phyloP scores from a whole-genome alignment of 2,888 invertebrate species.

The Oxyscelio sp. region DNA sequence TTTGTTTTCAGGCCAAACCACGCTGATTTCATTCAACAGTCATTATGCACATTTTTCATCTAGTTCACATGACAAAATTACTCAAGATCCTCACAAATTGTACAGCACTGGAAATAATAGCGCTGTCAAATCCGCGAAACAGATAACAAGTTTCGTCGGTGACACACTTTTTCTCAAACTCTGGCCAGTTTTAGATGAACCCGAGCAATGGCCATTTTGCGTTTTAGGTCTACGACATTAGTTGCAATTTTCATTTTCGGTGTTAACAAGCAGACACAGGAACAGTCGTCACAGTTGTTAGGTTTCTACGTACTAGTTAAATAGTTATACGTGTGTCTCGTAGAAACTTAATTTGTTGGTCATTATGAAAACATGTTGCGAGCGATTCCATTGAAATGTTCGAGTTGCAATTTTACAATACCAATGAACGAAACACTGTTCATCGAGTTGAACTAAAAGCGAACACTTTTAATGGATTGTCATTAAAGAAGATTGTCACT shows the following conservation, averaged over 20 bases:
- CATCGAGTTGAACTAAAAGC: not conserved
- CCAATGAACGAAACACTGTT: too few relatives aligned
- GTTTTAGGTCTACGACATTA: too few relatives aligned
- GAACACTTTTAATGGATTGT: not conserved
- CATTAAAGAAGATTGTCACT: too few relatives aligned
- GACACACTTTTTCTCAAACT: not conserved
- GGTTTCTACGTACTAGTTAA: constrained; percentile 6
- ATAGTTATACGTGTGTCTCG: constrained; percentile 40
- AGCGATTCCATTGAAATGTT: not conserved
- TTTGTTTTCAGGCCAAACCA: constrained; percentile 81
- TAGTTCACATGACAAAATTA: constrained; percentile 76
- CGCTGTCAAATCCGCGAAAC: not conserved
- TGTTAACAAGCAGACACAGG: not conserved
- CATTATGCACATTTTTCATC: constrained; percentile 15
- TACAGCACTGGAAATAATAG: constrained; percentile 17
- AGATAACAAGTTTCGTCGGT: constrained; percentile 4
- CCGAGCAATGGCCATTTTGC: not conserved
- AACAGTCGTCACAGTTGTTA: constrained; percentile 1
- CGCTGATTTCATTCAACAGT: constrained; percentile 78
- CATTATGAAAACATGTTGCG: not conserved
- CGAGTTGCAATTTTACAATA: not conserved
- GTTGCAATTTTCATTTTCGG: constrained; percentile 11
- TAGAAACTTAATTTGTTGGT: constrained; percentile 39
- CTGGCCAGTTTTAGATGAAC: not conserved
- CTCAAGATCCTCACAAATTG: constrained; percentile 19